Conservation (phyloP, 2,888 invertebrate species). For the Crossocerus cetratus region DNA sequence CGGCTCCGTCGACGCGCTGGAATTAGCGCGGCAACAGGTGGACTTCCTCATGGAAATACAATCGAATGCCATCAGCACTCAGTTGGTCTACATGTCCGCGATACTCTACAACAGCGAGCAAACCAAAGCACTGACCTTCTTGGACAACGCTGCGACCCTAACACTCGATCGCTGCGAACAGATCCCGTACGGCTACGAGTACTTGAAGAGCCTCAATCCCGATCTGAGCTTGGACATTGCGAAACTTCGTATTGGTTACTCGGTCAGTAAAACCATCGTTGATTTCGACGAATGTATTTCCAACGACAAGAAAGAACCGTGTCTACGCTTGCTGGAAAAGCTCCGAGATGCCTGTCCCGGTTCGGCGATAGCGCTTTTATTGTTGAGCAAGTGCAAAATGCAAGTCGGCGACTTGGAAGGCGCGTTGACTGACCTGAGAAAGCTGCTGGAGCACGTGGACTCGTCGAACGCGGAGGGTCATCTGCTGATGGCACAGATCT, state of each 20-base stretch:
- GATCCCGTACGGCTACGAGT: conserved; percentile 85
- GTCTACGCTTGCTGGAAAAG: conserved; percentile 79
- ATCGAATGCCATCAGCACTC: conserved; percentile 83
- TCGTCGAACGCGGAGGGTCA: conserved; percentile 90
- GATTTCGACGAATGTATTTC: conserved; percentile 2
- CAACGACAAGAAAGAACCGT: conserved; percentile 28
- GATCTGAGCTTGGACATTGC: conserved; percentile 90
- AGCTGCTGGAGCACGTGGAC: conserved; percentile 86
- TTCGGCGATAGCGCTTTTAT: conserved; percentile 82
- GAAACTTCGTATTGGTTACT: conserved; percentile 86
- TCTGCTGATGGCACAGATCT: conserved; percentile 91
- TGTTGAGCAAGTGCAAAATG: conserved; percentile 89
- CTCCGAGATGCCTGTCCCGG: conserved; percentile 91
- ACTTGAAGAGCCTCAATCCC: conserved; percentile 88
- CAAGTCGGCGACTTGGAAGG: conserved; percentile 86
- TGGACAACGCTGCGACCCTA: conserved; percentile 82
- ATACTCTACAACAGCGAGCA: conserved; percentile 80
- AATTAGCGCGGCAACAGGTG: conserved; percentile 90
- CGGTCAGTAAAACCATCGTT: conserved; percentile 80
- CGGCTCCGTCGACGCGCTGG: conserved; percentile 80
- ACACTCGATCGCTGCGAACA: conserved; percentile 77
- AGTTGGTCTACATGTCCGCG: conserved; percentile 84
- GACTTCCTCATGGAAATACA: conserved; percentile 91
- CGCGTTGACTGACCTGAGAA: conserved; percentile 85
- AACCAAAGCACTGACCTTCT: conserved; percentile 79